Base-by-base conservation (phyloP, 1,140 invertebrate species). In the Tribolium madens region DNA sequence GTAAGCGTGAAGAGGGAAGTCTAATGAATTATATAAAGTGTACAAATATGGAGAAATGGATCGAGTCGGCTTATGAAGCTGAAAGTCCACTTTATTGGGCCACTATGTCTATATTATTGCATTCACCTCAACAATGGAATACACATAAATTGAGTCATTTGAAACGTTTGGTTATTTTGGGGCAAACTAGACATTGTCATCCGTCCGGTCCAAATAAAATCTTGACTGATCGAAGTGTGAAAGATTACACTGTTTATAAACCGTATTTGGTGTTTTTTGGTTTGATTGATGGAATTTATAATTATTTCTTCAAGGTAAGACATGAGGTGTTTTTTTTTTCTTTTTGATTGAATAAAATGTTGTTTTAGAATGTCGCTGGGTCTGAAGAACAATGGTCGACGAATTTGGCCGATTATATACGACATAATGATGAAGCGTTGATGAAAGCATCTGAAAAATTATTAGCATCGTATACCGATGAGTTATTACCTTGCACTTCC, bases 1-100 rank as follows among this genome's bases (percentile, higher is more conserved):
- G 91, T 10, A 86, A 88, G 2, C 88, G 93, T 78, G 95, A 96
- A 85, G 92, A 94, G 75, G 92, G 92, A 83, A 90, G 91, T 74
- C 84, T 96, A 13, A 86, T 88, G 1, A 88, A 87, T 60, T 96
- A 94, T 82, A 83, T 96, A 57, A 91, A 93, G 80, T 85, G 88
- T 4, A 81, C 89, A 5, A 81, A 90, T 12, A 81, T 79, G 1
- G 89, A 90, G 0, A 86, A 89, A 26, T 91, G 92, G 90, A 86
- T 97, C 1, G 96, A 98, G 83, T 93, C 90, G 17, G 91, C 92
- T 73, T 97, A 94, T 84, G 96, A 97, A 81, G 91, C 94, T 0
- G 97, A 98, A 80, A 95, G 96, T 1, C 92, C 96, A 1, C 88
- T 96, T 3, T 99, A 97, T 87, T 97, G 93, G 89, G 87, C 91